These are phyloP conservation scores for Heliocidaris tuberculata DNA, from an alignment of 35 echinoderm and acorn worm species.

Conservation along the genomic window DNA sequence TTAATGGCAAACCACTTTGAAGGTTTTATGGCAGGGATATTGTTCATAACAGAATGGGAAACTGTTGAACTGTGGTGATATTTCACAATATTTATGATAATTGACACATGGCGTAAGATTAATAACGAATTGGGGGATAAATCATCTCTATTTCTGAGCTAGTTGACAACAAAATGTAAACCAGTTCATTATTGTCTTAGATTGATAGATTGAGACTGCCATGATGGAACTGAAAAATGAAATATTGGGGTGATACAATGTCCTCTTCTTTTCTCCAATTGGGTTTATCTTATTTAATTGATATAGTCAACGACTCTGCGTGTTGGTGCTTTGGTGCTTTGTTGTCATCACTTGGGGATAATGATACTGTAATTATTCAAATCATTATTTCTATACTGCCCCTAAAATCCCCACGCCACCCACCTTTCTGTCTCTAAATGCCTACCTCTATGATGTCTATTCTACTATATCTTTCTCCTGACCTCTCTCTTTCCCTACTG, in stretches of 20 bases:
- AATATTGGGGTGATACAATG: neutral
- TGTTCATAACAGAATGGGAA: neutral
- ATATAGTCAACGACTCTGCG: neutral
- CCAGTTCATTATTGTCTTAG: neutral
- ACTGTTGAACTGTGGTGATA: constrained; percentile 16
- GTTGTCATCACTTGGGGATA: neutral
- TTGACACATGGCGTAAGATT: neutral
- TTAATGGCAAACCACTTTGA: constrained; percentile 1
- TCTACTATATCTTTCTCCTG: too few relatives aligned
- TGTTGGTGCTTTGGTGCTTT: neutral
- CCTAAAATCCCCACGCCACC: neutral
- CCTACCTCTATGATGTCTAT: neutral
- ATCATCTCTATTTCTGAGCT: neutral
- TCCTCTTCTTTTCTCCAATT: neutral
- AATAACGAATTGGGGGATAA: neutral
- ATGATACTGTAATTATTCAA: constrained; percentile 4
- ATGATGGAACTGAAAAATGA: neutral
- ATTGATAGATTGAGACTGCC: neutral
- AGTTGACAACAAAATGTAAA: neutral
- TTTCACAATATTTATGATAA: constrained; percentile 19
- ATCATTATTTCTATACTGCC: neutral
- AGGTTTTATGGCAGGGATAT: neutral
- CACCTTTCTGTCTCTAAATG: too few relatives aligned
- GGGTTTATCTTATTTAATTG: neutral
- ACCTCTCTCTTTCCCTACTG: too few relatives aligned